Percentiles rank a stretch among this genome's conserved stretches.
These are phyloP conservation scores for Branchinecta sandiegonensis DNA, from an alignment of 2,888 invertebrate species.

Conservation along the genomic window DNA sequence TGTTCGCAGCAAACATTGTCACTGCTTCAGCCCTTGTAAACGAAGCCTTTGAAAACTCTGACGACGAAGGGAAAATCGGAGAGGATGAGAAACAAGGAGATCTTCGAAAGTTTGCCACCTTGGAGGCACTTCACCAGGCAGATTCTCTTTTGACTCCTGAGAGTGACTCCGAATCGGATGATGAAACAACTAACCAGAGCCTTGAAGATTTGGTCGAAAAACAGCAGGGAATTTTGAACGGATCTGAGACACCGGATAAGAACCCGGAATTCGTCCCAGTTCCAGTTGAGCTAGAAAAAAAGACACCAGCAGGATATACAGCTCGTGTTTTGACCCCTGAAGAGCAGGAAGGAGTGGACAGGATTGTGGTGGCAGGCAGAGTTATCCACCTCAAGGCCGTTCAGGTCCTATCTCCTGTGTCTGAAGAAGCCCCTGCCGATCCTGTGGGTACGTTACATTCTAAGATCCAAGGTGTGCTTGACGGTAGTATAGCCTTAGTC, in stretches of 20 bases:
- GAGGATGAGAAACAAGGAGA: neutral
- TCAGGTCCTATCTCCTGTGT: neutral
- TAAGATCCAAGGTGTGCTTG: neutral
- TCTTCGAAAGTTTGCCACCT: slow-evolving; percentile 1
- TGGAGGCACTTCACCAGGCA: slow-evolving; percentile 2
- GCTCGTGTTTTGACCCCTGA: neutral
- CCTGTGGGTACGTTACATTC: neutral
- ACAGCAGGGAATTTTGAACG: neutral
- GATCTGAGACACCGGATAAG: neutral
- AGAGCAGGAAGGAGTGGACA: neutral
- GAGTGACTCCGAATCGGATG: neutral
- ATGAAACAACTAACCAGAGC: neutral
- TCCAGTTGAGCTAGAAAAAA: neutral
- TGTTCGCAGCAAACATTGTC: neutral
- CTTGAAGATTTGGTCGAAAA: neutral
- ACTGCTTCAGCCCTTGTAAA: too few relatives aligned
- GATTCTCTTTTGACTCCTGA: neutral
- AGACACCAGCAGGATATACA: neutral
- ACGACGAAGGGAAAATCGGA: neutral
- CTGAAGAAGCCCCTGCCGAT: neutral
- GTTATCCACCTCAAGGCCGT: neutral
- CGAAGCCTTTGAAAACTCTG: too few relatives aligned
- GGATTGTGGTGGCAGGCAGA: neutral
- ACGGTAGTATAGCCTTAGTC: neutral
- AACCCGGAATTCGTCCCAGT: neutral